Conservation (phyloP, 2,113 vertebrate genomes). For the Colinus virginianus region DNA sequence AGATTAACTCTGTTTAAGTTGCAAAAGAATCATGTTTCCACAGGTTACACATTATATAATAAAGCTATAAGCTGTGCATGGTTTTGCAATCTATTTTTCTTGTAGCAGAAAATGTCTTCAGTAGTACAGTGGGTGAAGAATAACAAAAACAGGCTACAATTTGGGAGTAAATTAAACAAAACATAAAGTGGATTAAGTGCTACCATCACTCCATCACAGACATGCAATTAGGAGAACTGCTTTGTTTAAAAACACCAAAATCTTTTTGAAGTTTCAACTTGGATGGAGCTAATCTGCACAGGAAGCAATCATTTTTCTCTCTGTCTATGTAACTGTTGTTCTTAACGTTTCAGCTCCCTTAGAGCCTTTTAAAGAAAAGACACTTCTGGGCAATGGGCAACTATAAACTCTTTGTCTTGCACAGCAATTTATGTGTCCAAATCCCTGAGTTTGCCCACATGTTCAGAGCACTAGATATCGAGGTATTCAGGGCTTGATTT, state of each 20-base stretch:
- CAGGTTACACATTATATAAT: neutral
- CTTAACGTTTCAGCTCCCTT: neutral
- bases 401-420: neutral
- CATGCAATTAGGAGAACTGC: neutral
- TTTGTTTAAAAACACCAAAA: conserved; percentile 43
- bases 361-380: conserved; percentile 38
- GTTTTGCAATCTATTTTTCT: neutral
- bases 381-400: neutral
- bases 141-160: neutral
- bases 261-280: conserved; percentile 50
- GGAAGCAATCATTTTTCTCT: conserved; percentile 38
- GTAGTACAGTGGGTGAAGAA: neutral
- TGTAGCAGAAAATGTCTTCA: neutral
- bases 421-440: neutral
- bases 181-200: conserved; percentile 13
- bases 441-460: neutral
- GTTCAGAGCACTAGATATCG: neutral
- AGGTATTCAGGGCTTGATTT: neutral
- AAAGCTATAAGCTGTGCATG: neutral
- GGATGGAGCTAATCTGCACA: conserved; percentile 32
- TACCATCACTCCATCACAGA: neutral
- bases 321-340: neutral
- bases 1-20: neutral
- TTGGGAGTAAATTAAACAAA: neutral
- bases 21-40: neutral